phyloP scores from a whole-genome alignment of 1,140 invertebrate genomes.

The Macrotrachela quadricornifera region DNA sequence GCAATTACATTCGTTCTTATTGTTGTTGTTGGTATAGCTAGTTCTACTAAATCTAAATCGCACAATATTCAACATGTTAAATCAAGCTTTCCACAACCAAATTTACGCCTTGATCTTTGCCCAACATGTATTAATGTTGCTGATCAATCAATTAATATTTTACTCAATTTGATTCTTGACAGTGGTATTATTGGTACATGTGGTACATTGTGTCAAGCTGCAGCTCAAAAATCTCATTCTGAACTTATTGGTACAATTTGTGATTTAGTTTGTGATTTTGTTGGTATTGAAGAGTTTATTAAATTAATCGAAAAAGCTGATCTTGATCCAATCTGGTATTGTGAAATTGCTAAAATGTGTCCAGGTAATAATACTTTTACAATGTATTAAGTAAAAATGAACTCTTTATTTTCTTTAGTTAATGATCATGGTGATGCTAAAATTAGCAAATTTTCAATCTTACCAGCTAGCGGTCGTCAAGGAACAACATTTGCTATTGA shows the following conservation, averaged over 20 bases:
- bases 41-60: too few relatives aligned
- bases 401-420: neutral
- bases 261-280: constrained; percentile 18
- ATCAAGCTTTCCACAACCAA: neutral
- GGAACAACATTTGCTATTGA: constrained; percentile 13
- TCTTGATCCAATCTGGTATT: constrained; percentile 23
- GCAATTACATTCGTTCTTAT: too few relatives aligned
- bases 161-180: constrained; percentile 20
- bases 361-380: constrained; percentile 10
- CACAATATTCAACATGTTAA: too few relatives aligned
- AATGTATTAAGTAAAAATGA: too few relatives aligned
- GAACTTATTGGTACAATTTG: constrained; percentile 16
- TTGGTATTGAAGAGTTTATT: constrained; percentile 20
- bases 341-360: constrained; percentile 17
- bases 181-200: constrained; percentile 17
- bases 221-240: constrained; percentile 18
- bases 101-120: constrained; percentile 11
- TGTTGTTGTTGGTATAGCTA: too few relatives aligned
- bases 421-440: constrained; percentile 21
- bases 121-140: constrained; percentile 18
- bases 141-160: constrained; percentile 14
- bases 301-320: constrained; percentile 21
- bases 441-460: constrained; percentile 16
- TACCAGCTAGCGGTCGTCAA: constrained; percentile 17
- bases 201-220: constrained; percentile 13